These are phyloP conservation scores for Phylloscopus whistleri DNA, from an alignment of 2,113 vertebrate genomes.

Conservation along the genomic window DNA sequence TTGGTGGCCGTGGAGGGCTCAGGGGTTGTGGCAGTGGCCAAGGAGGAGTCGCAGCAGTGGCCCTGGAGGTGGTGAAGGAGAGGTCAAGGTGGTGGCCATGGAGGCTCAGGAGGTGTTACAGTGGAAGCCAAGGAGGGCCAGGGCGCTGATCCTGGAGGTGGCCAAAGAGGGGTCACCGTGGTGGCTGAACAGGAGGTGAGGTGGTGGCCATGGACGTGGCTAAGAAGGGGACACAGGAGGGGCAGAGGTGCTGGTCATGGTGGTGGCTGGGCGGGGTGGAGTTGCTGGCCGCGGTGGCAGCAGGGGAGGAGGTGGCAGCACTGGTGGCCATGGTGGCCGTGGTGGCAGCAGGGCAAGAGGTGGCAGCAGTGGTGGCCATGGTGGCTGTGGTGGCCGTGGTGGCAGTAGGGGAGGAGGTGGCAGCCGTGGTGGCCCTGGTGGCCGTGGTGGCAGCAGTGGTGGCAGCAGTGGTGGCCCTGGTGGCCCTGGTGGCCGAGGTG, in stretches of 20 bases:
- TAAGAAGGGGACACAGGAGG: not conserved
- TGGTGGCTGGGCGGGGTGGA: not conserved
- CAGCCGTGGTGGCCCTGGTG: not conserved
- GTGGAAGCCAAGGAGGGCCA: not conserved
- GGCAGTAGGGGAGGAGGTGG: not conserved
- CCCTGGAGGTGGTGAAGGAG: not conserved
- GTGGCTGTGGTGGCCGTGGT: too few species aligned
- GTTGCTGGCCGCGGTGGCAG: not conserved
- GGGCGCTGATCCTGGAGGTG: not conserved
- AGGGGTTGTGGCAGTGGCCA: not conserved
- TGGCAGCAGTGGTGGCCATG: not conserved
- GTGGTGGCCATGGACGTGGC: not conserved
- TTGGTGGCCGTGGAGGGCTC: not conserved
- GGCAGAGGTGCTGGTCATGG: not conserved
- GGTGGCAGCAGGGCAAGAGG: not conserved
- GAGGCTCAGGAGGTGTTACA: rapidly evolving
- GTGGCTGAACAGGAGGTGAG: rapidly evolving
- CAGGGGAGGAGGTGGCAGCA: not conserved
- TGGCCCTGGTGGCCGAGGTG: rapidly evolving
- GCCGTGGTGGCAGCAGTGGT: not conserved
- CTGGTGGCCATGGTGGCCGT: not conserved
- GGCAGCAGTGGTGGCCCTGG: not conserved
- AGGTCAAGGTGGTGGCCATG: not conserved
- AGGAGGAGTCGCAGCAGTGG: not conserved
- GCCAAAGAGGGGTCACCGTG: not conserved